A percentile compares a stretch with the other conserved stretches of the same genome.
phyloP scores from a whole-genome alignment of 2,888 invertebrate genomes.

The Orthosia gothica region DNA sequence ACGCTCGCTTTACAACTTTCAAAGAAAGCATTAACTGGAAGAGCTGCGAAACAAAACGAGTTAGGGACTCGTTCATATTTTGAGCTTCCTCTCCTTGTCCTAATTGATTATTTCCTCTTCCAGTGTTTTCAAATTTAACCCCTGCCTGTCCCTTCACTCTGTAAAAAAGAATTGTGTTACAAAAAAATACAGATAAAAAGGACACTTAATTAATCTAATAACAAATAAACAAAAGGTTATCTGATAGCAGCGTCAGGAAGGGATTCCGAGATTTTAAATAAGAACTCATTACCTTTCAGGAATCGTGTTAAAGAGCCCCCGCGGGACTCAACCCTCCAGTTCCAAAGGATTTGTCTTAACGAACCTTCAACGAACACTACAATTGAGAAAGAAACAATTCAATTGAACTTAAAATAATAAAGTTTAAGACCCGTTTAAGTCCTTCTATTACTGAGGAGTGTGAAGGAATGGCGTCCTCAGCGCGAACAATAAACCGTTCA shows the following conservation, averaged over 20 bases:
- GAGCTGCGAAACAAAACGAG: constrained; percentile 5
- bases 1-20: constrained; percentile 11
- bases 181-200: constrained; percentile 29
- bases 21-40: constrained; percentile 4
- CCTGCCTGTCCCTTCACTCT: not conserved
- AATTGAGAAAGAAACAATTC: constrained; percentile 76
- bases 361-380: constrained; percentile 73
- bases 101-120: constrained; percentile 29
- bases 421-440: constrained; percentile 76
- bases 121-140: constrained; percentile 12
- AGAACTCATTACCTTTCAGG: constrained; percentile 58
- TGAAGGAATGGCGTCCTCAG: constrained; percentile 78
- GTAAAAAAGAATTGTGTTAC: constrained; percentile 10
- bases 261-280: constrained; percentile 60
- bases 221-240: constrained; percentile 45
- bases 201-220: constrained; percentile 37
- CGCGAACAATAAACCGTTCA: constrained; percentile 83
- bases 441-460: constrained; percentile 78
- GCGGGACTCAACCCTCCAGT: constrained; percentile 43
- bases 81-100: not conserved
- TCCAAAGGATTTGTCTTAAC: constrained; percentile 71
- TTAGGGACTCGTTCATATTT: not conserved
- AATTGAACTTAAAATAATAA: constrained; percentile 80
- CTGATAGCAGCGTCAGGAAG: constrained; percentile 11
- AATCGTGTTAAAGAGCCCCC: constrained; percentile 46